Evolutionary conservation across 2,888 invertebrate species (phyloP), one percentile per base, ranked within the genome.

Genomic region (Nudaria mundana): DNA sequence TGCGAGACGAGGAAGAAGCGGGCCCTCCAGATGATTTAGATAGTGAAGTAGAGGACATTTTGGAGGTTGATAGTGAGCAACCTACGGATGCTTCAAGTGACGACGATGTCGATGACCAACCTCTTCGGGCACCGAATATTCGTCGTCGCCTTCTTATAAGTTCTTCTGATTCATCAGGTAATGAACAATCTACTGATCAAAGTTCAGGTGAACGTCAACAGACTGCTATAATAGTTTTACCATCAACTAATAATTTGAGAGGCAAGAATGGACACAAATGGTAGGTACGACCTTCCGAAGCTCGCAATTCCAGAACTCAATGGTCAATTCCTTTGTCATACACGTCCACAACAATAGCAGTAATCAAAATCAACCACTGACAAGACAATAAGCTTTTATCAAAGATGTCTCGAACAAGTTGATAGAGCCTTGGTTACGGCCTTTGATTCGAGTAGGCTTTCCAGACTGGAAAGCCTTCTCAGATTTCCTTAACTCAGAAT

Each of bases 281-380:
- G 40, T 40, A 32, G 26, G 20, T 30, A 36, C 26, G 11, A 12
- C 32, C 40, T 40, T 40, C 30, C 25, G 40, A 45, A 45, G 33
- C 45, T 37, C 10, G 13, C n/a, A 37, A 34, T 40, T 33, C 37
- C 16, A 40, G 40, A 40, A 40, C 40, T 12, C 34, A 32, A 45
- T 37, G 10, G 26, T 48, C 30, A 52, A 52, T 30, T 31, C 36
- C 11, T 55, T 35, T 30, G 47, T 48, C 5, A 50, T 53, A 20
- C 31, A 53, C 37, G 41, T 46, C 13, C 41, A 41, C 36, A 41
- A 46, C 10, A 26, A 24, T 24, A 24, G 24, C 10, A 6, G 24
- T 24, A 10, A 24, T 24, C 10, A 24, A 24, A 24, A 24, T 4
- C 8, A 24, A 24, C 24, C 24, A 24, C 24, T 24, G 24, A 24